Conservation (phyloP, 2,888 invertebrate species). For the Xestia c-nigrum region DNA sequence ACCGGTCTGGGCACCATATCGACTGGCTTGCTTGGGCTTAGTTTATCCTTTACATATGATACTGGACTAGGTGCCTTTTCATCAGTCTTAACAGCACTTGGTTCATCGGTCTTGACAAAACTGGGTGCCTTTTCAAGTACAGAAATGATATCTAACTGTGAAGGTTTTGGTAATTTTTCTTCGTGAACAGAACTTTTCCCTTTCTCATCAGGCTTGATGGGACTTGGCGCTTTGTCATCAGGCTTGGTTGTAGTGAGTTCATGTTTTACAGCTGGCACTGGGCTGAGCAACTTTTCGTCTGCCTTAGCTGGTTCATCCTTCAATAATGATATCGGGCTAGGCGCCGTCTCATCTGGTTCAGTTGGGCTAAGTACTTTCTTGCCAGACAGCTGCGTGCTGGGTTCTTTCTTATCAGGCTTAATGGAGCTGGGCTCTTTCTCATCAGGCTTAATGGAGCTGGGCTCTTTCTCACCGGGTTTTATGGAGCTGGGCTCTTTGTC, state of each 20-base stretch:
- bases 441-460: not conserved
- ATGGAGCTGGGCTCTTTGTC: too few relatives aligned
- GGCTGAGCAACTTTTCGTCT: not conserved
- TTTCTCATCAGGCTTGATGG: not conserved
- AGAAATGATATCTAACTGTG: not conserved
- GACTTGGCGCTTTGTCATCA: not conserved
- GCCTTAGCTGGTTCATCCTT: not conserved
- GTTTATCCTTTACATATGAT: not conserved
- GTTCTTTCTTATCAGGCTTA: conserved; percentile 3
- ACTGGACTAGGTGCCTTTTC: not conserved
- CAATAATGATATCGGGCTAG: not conserved
- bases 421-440: not conserved
- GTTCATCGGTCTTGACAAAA: not conserved
- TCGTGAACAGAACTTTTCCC: not conserved
- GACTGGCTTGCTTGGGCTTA: not conserved
- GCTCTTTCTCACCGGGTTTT: not conserved
- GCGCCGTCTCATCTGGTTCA: not conserved
- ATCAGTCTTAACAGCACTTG: not conserved
- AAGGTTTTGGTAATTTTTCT: not conserved
- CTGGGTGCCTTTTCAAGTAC: not conserved
- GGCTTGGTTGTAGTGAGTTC: not conserved
- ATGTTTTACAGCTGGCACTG: not conserved
- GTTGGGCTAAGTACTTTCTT: not conserved
- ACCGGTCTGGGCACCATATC: conserved; percentile 45
- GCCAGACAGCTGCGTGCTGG: not conserved